Evolutionary conservation across 2,113 vertebrate genomes (phyloP).

Genomic region (Nestor notabilis): DNA sequence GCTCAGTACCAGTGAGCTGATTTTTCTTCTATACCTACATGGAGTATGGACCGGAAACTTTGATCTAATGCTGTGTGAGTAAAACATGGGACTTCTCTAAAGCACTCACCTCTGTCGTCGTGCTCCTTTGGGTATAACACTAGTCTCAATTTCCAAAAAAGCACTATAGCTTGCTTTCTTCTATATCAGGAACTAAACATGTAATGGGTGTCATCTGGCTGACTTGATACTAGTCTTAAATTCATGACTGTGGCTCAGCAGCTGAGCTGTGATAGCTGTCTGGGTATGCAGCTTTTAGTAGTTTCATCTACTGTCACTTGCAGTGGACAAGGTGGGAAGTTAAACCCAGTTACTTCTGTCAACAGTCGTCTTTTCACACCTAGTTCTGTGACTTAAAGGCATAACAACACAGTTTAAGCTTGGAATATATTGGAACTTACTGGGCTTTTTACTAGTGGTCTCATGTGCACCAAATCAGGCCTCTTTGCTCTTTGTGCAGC

Average conservation of each 20-base stretch:
- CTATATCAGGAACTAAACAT: neutral
- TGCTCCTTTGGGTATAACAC: accelerated
- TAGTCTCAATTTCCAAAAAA: neutral
- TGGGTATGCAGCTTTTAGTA: neutral
- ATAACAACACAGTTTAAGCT: neutral
- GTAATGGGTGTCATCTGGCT: neutral
- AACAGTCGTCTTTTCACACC: neutral
- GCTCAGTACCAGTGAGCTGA: neutral
- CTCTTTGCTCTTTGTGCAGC: neutral
- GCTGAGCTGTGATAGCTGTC: neutral
- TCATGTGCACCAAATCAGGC: neutral
- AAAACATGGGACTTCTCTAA: neutral
- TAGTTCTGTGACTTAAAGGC: neutral
- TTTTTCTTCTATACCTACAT: neutral
- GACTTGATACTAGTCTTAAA: neutral
- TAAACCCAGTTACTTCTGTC: neutral
- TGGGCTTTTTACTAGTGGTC: neutral
- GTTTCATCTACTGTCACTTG: neutral
- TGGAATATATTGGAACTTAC: neutral
- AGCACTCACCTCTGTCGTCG: neutral
- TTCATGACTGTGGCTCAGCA: neutral
- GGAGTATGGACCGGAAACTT: neutral
- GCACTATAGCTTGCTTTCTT: neutral
- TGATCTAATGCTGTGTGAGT: neutral
- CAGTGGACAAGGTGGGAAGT: neutral